Percentiles rank a stretch among this genome's conserved stretches.
phyloP scores from a whole-genome alignment of 2,113 vertebrate species.

The Pogona vitticeps region DNA sequence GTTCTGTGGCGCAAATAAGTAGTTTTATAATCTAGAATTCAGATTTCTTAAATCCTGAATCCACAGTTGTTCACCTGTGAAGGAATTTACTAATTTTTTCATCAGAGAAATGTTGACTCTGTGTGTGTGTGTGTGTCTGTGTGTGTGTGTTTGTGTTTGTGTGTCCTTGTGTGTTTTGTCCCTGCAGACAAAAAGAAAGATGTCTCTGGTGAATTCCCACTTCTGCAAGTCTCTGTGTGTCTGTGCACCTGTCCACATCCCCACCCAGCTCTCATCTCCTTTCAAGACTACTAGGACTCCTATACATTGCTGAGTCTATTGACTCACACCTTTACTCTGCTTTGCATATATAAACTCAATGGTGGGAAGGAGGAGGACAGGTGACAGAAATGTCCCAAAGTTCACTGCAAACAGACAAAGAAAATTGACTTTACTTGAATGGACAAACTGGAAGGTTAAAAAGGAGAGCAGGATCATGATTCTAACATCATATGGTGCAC shows the following conservation, averaged over 20 bases:
- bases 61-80: too few relatives aligned
- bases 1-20: too few relatives aligned
- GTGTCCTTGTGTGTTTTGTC: too few relatives aligned
- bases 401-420: slow-evolving; percentile 8
- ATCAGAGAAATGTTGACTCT: too few relatives aligned
- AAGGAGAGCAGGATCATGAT: neutral
- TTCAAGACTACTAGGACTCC: accelerated
- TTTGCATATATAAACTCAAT: neutral
- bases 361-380: neutral
- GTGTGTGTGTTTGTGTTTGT: too few relatives aligned
- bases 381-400: slow-evolving; percentile 31
- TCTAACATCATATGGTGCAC: neutral
- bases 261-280: neutral
- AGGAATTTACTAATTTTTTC: too few relatives aligned
- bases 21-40: too few relatives aligned
- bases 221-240: neutral
- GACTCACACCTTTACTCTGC: slow-evolving; percentile 28
- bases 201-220: neutral
- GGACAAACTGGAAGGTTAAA: slow-evolving; percentile 39
- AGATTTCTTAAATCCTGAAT: too few relatives aligned
- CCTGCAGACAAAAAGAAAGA: too few relatives aligned
- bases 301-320: slow-evolving; percentile 1
- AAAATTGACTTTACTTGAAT: neutral
- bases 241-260: neutral
- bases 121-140: too few relatives aligned